Conservation (phyloP, 2,888 invertebrate genomes). For the Ochlodes sylvanus region DNA sequence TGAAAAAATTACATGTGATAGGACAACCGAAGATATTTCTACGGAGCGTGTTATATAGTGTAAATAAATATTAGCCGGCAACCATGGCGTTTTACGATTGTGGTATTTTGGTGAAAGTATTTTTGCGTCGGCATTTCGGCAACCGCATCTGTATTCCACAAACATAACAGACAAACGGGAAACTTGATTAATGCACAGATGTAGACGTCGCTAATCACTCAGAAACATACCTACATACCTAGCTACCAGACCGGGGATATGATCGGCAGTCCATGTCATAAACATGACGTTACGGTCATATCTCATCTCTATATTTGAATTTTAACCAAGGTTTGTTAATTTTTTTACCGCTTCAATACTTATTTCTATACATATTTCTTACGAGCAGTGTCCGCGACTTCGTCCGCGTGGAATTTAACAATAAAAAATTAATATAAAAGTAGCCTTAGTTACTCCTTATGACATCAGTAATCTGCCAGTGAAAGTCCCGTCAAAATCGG, state of each 20-base stretch:
- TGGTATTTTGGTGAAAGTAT: conserved; percentile 69
- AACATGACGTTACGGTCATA: background rate
- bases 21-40: conserved; percentile 54
- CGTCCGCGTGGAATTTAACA: too few species aligned
- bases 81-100: conserved; percentile 61
- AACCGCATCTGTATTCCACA: conserved; percentile 54
- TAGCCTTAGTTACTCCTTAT: too few species aligned
- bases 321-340: background rate
- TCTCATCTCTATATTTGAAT: background rate
- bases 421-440: too few species aligned
- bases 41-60: conserved; percentile 52
- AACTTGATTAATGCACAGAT: conserved; percentile 47
- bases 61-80: conserved; percentile 63
- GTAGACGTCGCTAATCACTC: conserved; percentile 42
- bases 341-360: background rate
- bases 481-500: too few species aligned
- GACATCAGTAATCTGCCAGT: too few species aligned
- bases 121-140: too few species aligned
- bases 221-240: background rate
- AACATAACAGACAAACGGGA: conserved; percentile 11
- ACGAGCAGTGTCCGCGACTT: too few species aligned
- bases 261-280: background rate
- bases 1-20: conserved; percentile 37
- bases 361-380: background rate
- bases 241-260: background rate